Base-by-base conservation (phyloP, 1,140 invertebrate species). In the Alviniconcha marisindica region DNA sequence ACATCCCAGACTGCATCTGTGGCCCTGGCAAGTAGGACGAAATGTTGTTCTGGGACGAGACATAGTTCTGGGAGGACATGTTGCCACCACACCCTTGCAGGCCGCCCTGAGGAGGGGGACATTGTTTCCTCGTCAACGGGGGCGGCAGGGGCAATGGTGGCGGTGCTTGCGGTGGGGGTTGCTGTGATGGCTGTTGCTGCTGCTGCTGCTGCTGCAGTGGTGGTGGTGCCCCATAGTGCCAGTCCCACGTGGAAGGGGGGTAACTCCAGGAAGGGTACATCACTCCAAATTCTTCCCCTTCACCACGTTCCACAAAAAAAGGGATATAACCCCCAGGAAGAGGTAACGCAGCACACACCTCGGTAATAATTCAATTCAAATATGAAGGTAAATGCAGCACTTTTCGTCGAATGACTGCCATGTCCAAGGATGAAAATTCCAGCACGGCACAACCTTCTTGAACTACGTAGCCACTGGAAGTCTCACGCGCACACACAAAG, bases 211-310 rank as follows among this genome's bases (percentile, higher is more conserved):
- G 84, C 15, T 36, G 79, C 48, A 82, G 81, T 28, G 84, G 77
- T 40, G 80, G 81, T 33, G 84, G 77, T 18, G 84, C 66, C n/a
- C 77, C 81, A 21, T 77, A 82, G 82, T 82, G 84, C 84, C 36
- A 63, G 82, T 79, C 81, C 82, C 44, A 77, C 4, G 71, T 40
- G n/a, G 60, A 73, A 66, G 54, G 54, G 44, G 33, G 48, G 74
- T 44, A 83, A 73, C 81, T 40, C 69, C 60, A 79, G 24, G 60
- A 80, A 56, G 51, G 82, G 71, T 83, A 80, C 66, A 51, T 38
- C 38, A 33, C 73, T 51, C 3, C 18, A 71, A 60, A n/a, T n/a
- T n/a, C n/a, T n/a, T n/a, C n/a, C n/a, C n/a, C n/a, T n/a, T n/a
- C n/a, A n/a, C n/a, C n/a, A n/a, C n/a, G n/a, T n/a, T n/a, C n/a